Evolutionary conservation across 2,888 invertebrate genomes (phyloP).

Genomic region (Gerris lacustris): DNA sequence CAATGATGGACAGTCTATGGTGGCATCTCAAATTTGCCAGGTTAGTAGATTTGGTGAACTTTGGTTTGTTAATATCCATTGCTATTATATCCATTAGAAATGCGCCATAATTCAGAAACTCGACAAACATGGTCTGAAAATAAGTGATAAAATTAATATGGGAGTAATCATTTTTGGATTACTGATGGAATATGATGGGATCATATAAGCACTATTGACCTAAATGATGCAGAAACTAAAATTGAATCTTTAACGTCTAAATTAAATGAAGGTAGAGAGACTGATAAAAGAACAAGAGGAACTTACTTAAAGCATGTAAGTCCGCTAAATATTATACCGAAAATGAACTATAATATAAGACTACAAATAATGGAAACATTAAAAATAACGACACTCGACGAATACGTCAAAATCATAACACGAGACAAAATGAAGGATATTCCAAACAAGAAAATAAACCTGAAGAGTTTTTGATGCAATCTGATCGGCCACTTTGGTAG

Average conservation of each 20-base stretch:
- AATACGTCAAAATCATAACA: too few relatives aligned
- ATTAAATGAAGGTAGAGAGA: neutral
- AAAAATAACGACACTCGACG: too few relatives aligned
- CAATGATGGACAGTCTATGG: too few relatives aligned
- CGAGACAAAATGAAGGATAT: neutral
- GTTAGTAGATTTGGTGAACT: too few relatives aligned
- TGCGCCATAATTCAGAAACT: neutral
- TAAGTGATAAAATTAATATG: neutral
- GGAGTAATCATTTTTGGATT: neutral
- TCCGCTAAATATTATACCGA: too few relatives aligned
- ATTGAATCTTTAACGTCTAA: neutral
- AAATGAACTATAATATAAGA: too few relatives aligned
- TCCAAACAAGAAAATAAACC: neutral
- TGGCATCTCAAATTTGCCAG: too few relatives aligned
- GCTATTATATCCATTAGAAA: neutral
- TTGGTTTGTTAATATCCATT: too few relatives aligned
- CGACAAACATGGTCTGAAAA: neutral
- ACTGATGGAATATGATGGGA: neutral
- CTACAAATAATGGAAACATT: too few relatives aligned
- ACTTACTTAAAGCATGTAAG: neutral
- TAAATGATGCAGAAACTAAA: neutral
- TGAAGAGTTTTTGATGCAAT: neutral
- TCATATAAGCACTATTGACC: neutral
- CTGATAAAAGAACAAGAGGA: neutral
- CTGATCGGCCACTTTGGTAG: neutral